phyloP scores from a whole-genome alignment of 2,797 vertebrate genomes.

The Apodemus agrarius region DNA sequence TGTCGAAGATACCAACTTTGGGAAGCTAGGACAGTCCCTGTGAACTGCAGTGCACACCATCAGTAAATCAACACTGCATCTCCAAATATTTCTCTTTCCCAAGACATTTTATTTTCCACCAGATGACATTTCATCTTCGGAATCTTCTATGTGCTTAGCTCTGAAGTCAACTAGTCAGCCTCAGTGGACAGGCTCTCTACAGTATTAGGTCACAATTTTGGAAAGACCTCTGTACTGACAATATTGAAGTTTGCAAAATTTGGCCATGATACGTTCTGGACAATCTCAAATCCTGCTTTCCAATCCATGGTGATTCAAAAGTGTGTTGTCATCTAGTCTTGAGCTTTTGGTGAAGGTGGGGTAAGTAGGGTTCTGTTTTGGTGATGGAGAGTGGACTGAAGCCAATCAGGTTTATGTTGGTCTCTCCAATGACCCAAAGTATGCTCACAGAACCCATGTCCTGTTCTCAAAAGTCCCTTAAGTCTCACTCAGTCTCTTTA shows the following conservation, averaged over 20 bases:
- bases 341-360: rapidly evolving
- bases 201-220: no score
- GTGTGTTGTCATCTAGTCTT: neutral
- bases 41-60: no score
- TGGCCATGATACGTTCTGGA: rapidly evolving
- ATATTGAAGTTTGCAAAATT: neutral
- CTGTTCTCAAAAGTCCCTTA: neutral
- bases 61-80: no score
- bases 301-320: neutral
- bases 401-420: neutral
- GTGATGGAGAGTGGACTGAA: neutral
- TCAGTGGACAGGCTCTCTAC: no score
- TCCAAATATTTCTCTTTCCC: no score
- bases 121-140: no score
- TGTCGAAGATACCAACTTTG: no score
- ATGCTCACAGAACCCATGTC: neutral
- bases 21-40: no score
- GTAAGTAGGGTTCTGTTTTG: neutral
- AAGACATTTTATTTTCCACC: no score
- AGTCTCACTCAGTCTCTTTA: neutral
- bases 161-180: no score
- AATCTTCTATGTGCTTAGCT: no score
- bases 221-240: neutral
- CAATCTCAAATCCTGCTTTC: neutral
- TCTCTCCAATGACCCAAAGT: neutral